Evolutionary conservation across 2,113 vertebrate genomes (phyloP).

Genomic region (Psilopsiagon aymara): DNA sequence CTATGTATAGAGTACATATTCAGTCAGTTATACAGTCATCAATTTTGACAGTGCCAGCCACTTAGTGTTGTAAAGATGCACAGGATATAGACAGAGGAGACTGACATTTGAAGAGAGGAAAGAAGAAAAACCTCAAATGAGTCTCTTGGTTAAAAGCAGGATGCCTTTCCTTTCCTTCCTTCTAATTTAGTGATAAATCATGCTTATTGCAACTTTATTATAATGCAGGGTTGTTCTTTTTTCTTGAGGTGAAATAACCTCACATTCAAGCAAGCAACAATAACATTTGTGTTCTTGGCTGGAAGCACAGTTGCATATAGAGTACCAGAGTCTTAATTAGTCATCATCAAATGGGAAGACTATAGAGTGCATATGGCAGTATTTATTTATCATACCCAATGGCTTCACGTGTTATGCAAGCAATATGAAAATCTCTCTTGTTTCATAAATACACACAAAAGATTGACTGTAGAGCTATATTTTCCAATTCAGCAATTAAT

Average conservation of each 20-base stretch:
- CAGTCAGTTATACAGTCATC: not conserved
- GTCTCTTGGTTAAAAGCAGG: not conserved
- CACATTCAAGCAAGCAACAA: not conserved
- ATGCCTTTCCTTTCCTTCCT: not conserved
- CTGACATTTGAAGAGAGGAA: not conserved
- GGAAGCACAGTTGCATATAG: not conserved
- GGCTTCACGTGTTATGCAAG: not conserved
- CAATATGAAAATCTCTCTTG: not conserved
- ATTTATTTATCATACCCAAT: not conserved
- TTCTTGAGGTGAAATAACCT: not conserved
- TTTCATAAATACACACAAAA: not conserved
- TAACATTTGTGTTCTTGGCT: not conserved
- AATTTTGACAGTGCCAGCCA: not conserved
- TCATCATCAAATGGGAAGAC: not conserved
- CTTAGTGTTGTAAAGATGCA: not conserved
- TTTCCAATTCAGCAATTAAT: not conserved
- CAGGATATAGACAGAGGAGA: not conserved
- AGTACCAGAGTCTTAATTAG: not conserved
- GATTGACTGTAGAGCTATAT: not conserved
- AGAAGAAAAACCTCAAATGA: not conserved
- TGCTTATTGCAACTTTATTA: not conserved
- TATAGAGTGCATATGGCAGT: conserved; percentile 4
- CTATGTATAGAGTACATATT: not conserved
- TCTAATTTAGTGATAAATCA: not conserved
- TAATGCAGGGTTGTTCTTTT: not conserved